A percentile compares a stretch with the other conserved stretches of the same genome.
Evolutionary conservation across 2,888 invertebrate genomes (phyloP).

Genomic region (Mylabris sibirica): DNA sequence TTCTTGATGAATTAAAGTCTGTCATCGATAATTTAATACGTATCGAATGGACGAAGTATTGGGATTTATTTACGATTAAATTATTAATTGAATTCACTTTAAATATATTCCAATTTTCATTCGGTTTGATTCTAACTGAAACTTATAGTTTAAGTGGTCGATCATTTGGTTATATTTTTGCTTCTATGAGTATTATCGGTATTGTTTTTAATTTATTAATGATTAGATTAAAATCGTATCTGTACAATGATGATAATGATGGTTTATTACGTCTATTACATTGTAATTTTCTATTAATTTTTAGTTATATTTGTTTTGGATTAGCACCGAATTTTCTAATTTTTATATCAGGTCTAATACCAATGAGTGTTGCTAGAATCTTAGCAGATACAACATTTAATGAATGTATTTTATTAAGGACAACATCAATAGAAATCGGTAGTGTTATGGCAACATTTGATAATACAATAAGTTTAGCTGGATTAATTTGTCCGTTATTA

Average conservation of each 20-base stretch:
- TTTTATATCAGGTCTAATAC: conserved; percentile 16
- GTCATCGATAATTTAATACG: conserved; percentile 16
- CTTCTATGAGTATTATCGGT: conserved; percentile 12
- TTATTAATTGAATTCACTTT: conserved; percentile 20
- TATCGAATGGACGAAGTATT: conserved; percentile 27
- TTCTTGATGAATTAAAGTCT: conserved; percentile 12
- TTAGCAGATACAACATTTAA: conserved; percentile 23
- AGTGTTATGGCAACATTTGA: conserved; percentile 31
- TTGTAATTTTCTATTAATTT: conserved; percentile 15
- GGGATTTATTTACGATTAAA: conserved; percentile 30
- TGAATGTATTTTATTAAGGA: conserved; percentile 22
- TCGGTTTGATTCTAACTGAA: conserved; percentile 1
- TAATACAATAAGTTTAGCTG: conserved; percentile 20
- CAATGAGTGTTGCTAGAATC: conserved; percentile 1
- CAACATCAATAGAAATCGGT: conserved; percentile 24
- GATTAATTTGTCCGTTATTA: conserved; percentile 24
- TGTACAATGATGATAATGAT: conserved; percentile 19
- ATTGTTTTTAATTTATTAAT: conserved; percentile 20
- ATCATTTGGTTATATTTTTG: conserved; percentile 25
- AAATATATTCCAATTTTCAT: conserved; percentile 21
- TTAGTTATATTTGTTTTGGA: conserved; percentile 17
- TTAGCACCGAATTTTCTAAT: conserved; percentile 12
- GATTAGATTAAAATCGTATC: conserved; percentile 17
- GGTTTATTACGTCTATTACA: conserved; percentile 24
- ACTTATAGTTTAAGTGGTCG: conserved; percentile 17